Conservation (phyloP, 2,113 vertebrate genomes). For the Entomyzon cyanotis region DNA sequence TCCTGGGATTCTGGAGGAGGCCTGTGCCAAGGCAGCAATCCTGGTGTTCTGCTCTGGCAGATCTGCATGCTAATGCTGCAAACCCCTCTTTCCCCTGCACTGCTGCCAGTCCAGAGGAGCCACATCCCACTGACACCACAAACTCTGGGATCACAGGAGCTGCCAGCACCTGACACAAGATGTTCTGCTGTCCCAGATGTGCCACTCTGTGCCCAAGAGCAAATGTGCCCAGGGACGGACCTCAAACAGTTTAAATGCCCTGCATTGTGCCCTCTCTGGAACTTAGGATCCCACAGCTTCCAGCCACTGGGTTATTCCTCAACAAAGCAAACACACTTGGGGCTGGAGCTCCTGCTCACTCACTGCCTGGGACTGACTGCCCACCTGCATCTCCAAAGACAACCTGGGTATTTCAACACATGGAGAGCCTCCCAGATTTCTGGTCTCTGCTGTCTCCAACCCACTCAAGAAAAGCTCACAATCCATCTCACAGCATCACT, state of each 20-base stretch:
- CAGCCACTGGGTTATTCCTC: background rate
- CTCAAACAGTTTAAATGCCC: background rate
- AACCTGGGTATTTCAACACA: background rate
- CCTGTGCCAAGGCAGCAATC: background rate
- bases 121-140: background rate
- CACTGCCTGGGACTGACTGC: background rate
- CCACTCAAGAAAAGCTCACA: background rate
- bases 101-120: background rate
- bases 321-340: accelerated
- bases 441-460: too few relatives aligned
- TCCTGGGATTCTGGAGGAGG: background rate
- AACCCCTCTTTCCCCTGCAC: background rate
- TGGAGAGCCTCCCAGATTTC: background rate
- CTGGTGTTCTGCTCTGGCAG: background rate
- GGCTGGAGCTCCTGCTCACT: background rate
- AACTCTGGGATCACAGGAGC: accelerated
- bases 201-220: background rate
- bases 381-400: background rate
- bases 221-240: background rate
- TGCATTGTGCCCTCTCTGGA: background rate
- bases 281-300: background rate
- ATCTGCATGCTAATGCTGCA: background rate
- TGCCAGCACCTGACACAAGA: background rate
- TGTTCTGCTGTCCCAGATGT: background rate
- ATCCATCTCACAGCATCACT: background rate